Evolutionary conservation across 2,113 vertebrate species (phyloP), one percentile per base, ranked within the genome.

Genomic region (Tyto alba): DNA sequence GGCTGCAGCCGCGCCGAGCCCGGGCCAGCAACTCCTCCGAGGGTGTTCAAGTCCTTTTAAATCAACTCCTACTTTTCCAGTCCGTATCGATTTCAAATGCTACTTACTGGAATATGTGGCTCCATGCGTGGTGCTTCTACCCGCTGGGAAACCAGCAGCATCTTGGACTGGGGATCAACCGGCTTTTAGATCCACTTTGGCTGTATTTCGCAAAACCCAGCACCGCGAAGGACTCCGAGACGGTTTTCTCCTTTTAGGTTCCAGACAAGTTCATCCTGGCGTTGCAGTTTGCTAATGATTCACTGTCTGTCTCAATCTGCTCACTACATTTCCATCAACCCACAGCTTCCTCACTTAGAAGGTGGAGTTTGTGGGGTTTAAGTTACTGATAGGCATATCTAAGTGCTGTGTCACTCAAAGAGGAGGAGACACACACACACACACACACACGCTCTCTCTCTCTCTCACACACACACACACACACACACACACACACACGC

Each of bases 341-440:
- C 97, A 98, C 98, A 97, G 98, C 98, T 98, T 98, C 98, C 98
- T 98, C 98, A 97, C 98, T 98, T 92, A 95, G 98, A 98, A 98
- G 98, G 98, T 98, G 98, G 98, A 98, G 98, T 98, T 98, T 98
- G 95, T 93, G 97, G 97, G 97, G 96, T 98, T 98, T 97, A 98
- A 98, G 98, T 98, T 97, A 98, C 98, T 98, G 98, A 99, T 99
- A 98, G 98, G 98, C 98, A 98, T 98, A 97, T 97, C 98, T 97
- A 97, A 97, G 92, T 97, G 98, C 98, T 97, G 98, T 98, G 98
- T 98, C 98, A 98, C 98, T 97, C 96, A 96, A 96, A 96, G 98
- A 98, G 98, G 98, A 98, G 98, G 98, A 98, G 98, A 98, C 98
- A 98, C 97, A 95, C 97, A 88, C 96, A 80, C 98, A 41, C 94